Evolutionary conservation across 1,140 invertebrate genomes (phyloP), one percentile per base, ranked within the genome.

Genomic region (Dendroctonus ponderosae): DNA sequence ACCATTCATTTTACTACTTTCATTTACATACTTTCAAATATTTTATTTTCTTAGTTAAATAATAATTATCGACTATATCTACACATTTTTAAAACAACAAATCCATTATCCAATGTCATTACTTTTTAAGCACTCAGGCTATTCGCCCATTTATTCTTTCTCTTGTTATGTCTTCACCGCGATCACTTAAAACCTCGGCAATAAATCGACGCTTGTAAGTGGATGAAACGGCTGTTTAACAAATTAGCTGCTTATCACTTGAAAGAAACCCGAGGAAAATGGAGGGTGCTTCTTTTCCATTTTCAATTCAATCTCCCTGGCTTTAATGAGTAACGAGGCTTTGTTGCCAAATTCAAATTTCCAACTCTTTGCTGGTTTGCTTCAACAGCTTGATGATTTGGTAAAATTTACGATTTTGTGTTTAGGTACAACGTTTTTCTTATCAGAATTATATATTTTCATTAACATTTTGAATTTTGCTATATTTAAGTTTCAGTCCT

Each of bases 201-300:
- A 62, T 62, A 62, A 62, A 62, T 62, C 39, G 43, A 51, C 9
- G 8, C 40, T 44, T 62, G 41, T 62, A 62, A 62, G 61, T 62
- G 61, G 61, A 62, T 62, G 46, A 62, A 62, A 42, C 61, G 61
- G 12, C 61, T 62, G 37, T 62, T 62, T 62, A 62, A 62, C 61
- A 62, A 62, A 62, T 62, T 62, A 62, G 61, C 61, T 42, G 50
- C 61, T 62, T 62, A 62, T 62, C 61, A 62, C 61, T 62, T 62
- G 50, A 62, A 62, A 62, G 61, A 62, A 54, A 38, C 42, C 52
- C 49, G 61, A 37, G 49, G 61, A 62, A 49, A 39, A 26, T 14
- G 37, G 44, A 60, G 58, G 46, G 58, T 42, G 39, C 58, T 57
- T 11, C 59, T 62, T 62, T 62, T 53, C 61, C 38, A 62, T 62